A percentile compares a stretch with the other conserved stretches of the same genome.
Evolutionary conservation across 2,113 vertebrate genomes (phyloP).

Genomic region (Melanostigma gelatinosum): DNA sequence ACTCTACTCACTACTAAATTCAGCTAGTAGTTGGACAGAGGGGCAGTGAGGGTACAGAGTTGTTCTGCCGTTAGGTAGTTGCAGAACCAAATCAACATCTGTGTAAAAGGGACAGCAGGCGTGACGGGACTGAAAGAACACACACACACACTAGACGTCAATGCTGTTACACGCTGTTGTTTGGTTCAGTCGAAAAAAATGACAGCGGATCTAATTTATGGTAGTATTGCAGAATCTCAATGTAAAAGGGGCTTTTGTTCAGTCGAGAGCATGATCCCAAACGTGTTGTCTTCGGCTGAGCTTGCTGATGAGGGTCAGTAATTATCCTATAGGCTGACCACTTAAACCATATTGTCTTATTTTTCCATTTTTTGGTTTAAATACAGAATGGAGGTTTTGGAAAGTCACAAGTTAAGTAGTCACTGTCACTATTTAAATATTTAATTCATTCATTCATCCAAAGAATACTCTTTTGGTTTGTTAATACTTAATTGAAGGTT

Average conservation of each 20-base stretch:
- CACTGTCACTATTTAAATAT: not conserved
- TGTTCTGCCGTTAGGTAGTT: not conserved
- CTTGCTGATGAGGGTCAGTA: not conserved
- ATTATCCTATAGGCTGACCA: not conserved
- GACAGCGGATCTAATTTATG: not conserved
- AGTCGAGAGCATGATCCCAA: not conserved
- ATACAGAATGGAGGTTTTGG: not conserved
- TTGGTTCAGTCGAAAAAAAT: not conserved
- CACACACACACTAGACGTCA: not conserved
- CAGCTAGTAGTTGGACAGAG: not conserved
- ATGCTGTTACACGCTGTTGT: not conserved
- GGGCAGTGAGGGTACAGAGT: not conserved
- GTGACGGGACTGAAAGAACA: not conserved
- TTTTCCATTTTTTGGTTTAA: not conserved
- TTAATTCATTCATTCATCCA: not conserved
- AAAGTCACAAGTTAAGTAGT: slow-evolving; percentile 1
- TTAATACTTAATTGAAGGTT: not conserved
- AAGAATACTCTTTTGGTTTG: not conserved
- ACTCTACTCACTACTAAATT: not conserved
- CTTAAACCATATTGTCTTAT: not conserved
- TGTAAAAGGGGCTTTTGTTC: not conserved
- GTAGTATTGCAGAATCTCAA: too few species aligned
- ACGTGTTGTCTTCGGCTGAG: not conserved
- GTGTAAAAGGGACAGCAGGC: not conserved
- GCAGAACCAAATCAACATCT: not conserved